phyloP scores from a whole-genome alignment of 2,888 invertebrate species.

The Aspidapion aeneum region DNA sequence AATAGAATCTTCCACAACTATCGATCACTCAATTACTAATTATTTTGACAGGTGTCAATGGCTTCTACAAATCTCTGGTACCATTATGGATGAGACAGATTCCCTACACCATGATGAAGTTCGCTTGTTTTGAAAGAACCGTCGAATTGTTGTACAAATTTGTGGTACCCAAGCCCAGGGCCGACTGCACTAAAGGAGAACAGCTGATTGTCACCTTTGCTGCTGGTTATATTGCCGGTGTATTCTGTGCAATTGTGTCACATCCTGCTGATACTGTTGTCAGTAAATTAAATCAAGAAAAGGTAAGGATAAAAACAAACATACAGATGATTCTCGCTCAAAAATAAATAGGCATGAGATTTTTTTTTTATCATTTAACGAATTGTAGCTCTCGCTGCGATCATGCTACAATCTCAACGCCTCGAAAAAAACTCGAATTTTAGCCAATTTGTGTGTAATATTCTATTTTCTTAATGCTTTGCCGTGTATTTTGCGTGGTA shows the following conservation, averaged over 20 bases:
- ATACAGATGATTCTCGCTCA: no score
- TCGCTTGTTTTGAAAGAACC: constrained; percentile 97
- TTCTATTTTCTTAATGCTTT: no score
- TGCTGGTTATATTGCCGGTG: constrained; percentile 95
- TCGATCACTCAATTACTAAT: no score
- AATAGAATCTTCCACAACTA: no score
- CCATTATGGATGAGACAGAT: constrained; percentile 98
- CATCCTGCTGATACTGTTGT: constrained; percentile 98
- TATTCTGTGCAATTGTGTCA: constrained; percentile 98
- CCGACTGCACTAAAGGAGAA: constrained; percentile 87
- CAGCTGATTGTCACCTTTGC: constrained; percentile 95
- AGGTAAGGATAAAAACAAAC: constrained; percentile 40
- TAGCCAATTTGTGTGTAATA: no score
- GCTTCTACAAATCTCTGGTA: constrained; percentile 88
- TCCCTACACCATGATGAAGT: constrained; percentile 99
- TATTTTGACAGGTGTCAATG: constrained; percentile 69
- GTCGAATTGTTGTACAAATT: constrained; percentile 84
- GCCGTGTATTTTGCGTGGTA: no score
- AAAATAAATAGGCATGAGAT: no score
- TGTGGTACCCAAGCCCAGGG: constrained; percentile 59
- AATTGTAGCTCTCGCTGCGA: no score
- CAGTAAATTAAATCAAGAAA: constrained; percentile 94
- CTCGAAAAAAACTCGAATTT: no score
- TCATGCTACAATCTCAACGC: no score
- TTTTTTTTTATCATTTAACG: no score